phyloP scores from a whole-genome alignment of 2,888 invertebrate genomes.

The Sturmia bella region DNA sequence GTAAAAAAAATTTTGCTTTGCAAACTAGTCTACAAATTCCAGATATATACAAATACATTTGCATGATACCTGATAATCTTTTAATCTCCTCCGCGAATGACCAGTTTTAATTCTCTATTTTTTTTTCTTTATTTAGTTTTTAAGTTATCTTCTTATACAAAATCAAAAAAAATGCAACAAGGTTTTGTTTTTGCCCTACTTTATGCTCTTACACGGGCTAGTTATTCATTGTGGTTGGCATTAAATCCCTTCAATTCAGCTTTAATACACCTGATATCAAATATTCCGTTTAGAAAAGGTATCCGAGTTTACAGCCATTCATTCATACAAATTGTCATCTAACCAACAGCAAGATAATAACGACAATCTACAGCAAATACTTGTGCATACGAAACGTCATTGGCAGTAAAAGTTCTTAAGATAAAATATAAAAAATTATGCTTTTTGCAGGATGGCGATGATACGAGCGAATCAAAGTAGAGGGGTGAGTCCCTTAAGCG shows the following conservation, averaged over 20 bases:
- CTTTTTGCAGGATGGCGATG: slow-evolving; percentile 21
- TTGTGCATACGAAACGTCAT: not conserved
- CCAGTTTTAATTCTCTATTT: no score
- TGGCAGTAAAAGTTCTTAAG: slow-evolving; percentile 11
- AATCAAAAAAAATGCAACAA: slow-evolving; percentile 6
- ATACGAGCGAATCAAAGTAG: not conserved
- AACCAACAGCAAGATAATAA: slow-evolving; percentile 20
- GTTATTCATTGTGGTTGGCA: slow-evolving; percentile 56
- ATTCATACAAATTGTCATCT: slow-evolving; percentile 4
- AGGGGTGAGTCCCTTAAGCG: not conserved
- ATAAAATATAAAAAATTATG: slow-evolving; percentile 42
- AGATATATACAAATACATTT: no score
- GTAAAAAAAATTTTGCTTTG: no score
- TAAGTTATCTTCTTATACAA: not conserved
- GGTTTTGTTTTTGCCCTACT: not conserved
- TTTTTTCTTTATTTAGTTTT: slow-evolving; percentile 2
- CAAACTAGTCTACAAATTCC: no score
- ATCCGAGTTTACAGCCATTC: slow-evolving; percentile 25
- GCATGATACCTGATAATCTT: no score
- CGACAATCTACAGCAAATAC: slow-evolving; percentile 10
- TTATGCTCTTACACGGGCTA: not conserved
- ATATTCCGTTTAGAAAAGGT: slow-evolving; percentile 65
- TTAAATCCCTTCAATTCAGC: slow-evolving; percentile 71
- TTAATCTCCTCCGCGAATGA: no score
- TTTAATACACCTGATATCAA: slow-evolving; percentile 71